phyloP scores from a whole-genome alignment of 1,140 invertebrate genomes.

The Reticulitermes speratus region DNA sequence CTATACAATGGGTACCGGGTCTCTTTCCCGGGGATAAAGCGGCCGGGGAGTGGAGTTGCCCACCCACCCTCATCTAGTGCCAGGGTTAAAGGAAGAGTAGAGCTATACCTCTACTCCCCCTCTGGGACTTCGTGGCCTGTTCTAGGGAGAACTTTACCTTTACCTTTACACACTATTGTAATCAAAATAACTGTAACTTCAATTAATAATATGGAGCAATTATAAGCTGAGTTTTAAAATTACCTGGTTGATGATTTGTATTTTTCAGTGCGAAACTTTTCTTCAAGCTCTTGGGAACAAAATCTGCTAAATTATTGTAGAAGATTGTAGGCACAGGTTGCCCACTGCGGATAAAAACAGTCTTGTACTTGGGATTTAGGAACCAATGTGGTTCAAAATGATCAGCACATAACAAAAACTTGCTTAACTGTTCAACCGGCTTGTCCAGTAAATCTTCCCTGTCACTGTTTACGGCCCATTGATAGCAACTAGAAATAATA shows the following conservation, averaged over 20 bases:
- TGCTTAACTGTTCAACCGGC: slow-evolving; percentile 27
- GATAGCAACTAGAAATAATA: slow-evolving; percentile 2
- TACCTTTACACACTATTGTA: too few relatives aligned
- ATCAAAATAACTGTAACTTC: too few relatives aligned
- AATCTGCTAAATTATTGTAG: slow-evolving; percentile 29
- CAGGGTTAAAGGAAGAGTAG: too few relatives aligned
- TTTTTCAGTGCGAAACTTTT: slow-evolving; percentile 8
- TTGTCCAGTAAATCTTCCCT: slow-evolving; percentile 22
- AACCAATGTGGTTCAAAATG: slow-evolving; percentile 32
- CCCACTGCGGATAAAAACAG: slow-evolving; percentile 12
- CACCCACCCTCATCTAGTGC: too few relatives aligned
- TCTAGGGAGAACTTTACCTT: too few relatives aligned
- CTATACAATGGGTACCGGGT: too few relatives aligned
- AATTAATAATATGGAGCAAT: too few relatives aligned
- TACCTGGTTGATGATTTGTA: not conserved
- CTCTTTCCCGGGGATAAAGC: too few relatives aligned
- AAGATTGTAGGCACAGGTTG: slow-evolving; percentile 30
- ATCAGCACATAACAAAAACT: slow-evolving; percentile 27
- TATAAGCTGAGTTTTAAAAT: not conserved
- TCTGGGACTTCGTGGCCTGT: too few relatives aligned
- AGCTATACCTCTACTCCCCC: too few relatives aligned
- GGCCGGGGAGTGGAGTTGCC: too few relatives aligned
- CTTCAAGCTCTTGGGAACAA: slow-evolving; percentile 28
- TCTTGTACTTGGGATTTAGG: slow-evolving; percentile 30
- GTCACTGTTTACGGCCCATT: slow-evolving; percentile 23